These are phyloP conservation scores for Hemicordylus capensis DNA, from an alignment of 2,113 vertebrate genomes.

Conservation along the genomic window DNA sequence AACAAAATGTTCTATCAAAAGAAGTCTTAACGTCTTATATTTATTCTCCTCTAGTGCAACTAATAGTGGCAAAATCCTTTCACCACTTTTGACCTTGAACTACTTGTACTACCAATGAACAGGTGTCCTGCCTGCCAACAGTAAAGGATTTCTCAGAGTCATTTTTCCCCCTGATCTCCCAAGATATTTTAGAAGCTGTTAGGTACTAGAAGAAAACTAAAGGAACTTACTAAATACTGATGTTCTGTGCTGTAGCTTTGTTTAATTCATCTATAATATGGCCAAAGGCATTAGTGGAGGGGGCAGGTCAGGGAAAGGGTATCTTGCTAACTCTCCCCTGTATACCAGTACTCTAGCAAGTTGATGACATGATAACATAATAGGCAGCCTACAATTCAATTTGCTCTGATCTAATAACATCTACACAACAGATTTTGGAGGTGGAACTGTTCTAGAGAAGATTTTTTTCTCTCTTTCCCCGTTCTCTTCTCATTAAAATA, in stretches of 20 bases:
- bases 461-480: slow-evolving; percentile 41
- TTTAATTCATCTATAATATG: neutral
- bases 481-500: slow-evolving; percentile 68
- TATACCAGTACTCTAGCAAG: slow-evolving; percentile 44
- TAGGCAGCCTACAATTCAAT: slow-evolving; percentile 67
- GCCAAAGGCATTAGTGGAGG: rapidly evolving
- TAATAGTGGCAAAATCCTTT: slow-evolving; percentile 45
- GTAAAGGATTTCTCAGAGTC: slow-evolving; percentile 53
- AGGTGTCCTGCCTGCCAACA: slow-evolving; percentile 47
- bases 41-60: slow-evolving; percentile 50
- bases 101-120: slow-evolving; percentile 22
- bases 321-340: slow-evolving; percentile 47
- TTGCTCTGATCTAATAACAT: slow-evolving; percentile 63
- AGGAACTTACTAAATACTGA: slow-evolving; percentile 13
- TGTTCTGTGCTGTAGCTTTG: slow-evolving; percentile 23
- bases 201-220: neutral
- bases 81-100: slow-evolving; percentile 35
- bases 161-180: slow-evolving; percentile 41
- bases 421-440: slow-evolving; percentile 48
- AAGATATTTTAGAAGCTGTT: slow-evolving; percentile 43
- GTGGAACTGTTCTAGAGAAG: slow-evolving; percentile 62
- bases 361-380: slow-evolving; percentile 66
- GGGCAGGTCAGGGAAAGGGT: neutral
- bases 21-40: slow-evolving; percentile 60
- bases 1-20: slow-evolving; percentile 79